phyloP scores from a whole-genome alignment of 2,888 invertebrate genomes.

The Perithous albicinctus region DNA sequence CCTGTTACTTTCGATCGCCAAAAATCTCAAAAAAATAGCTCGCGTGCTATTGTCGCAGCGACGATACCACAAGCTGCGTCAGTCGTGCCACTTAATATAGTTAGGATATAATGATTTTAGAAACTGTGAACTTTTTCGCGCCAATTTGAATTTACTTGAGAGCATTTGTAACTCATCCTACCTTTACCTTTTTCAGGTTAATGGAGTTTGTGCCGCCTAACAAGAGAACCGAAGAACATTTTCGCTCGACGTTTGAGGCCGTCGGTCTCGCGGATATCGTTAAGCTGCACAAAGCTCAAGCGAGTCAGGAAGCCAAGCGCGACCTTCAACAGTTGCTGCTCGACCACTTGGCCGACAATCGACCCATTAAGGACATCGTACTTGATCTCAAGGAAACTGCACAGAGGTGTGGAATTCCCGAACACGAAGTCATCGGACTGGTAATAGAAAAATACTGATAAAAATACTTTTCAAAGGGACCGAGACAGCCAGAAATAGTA shows the following conservation, averaged over 20 bases:
- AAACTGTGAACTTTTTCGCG: too few species aligned
- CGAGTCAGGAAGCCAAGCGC: constrained; percentile 93
- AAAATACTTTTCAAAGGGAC: too few species aligned
- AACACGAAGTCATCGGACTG: constrained; percentile 95
- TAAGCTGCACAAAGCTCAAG: constrained; percentile 92
- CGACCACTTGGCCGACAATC: constrained; percentile 95
- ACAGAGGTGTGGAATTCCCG: constrained; percentile 92
- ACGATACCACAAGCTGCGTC: too few species aligned
- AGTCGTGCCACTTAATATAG: too few species aligned
- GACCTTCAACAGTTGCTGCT: constrained; percentile 91
- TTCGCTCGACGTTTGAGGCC: constrained; percentile 92
- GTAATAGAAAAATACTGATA: constrained; percentile 86
- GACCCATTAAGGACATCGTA: constrained; percentile 94
- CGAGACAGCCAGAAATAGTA: too few species aligned
- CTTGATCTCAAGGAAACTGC: constrained; percentile 95
- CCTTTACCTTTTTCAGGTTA: constrained; percentile 86
- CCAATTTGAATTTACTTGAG: too few species aligned
- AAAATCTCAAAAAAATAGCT: too few species aligned
- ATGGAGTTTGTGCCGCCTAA: constrained; percentile 98
- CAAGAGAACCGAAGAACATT: constrained; percentile 95
- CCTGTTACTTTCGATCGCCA: too few species aligned
- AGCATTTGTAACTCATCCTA: constrained; percentile 26
- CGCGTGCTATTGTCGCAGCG: too few species aligned
- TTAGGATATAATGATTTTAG: too few species aligned
- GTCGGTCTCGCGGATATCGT: constrained; percentile 93